phyloP scores from a whole-genome alignment of 2,888 invertebrate genomes.

The Rhamphomyia laevipes region DNA sequence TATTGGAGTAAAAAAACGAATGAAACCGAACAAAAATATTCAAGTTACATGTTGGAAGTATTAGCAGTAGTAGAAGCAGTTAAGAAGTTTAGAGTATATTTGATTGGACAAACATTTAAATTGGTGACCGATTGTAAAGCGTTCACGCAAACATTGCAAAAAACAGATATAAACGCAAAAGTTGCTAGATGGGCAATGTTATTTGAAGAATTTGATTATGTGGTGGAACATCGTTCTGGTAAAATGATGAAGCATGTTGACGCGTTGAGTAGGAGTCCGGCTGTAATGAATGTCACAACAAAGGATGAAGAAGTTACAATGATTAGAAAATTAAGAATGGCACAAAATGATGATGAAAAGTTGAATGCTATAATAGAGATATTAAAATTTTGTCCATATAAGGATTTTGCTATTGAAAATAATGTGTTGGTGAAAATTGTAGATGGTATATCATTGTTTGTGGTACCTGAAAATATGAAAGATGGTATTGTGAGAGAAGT shows the following conservation, averaged over 20 bases:
- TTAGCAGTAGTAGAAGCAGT: slow-evolving; percentile 11
- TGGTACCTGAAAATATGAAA: slow-evolving; percentile 14
- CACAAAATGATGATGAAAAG: slow-evolving; percentile 8
- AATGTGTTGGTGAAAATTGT: neutral
- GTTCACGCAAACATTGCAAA: slow-evolving; percentile 9
- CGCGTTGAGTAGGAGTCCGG: slow-evolving; percentile 16
- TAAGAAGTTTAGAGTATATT: slow-evolving; percentile 19
- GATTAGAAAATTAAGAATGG: slow-evolving; percentile 1
- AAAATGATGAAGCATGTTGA: slow-evolving; percentile 17
- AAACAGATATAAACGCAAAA: slow-evolving; percentile 11
- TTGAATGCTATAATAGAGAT: slow-evolving; percentile 4
- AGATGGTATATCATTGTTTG: slow-evolving; percentile 7
- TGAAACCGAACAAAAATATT: slow-evolving; percentile 1
- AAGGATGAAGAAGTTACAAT: neutral
- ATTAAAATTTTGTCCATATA: neutral
- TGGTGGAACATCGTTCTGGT: slow-evolving; percentile 16
- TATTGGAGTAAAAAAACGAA: neutral
- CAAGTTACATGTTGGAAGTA: slow-evolving; percentile 8
- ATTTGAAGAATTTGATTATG: slow-evolving; percentile 16
- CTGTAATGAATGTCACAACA: slow-evolving; percentile 3
- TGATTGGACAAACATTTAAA: slow-evolving; percentile 14
- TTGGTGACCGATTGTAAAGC: slow-evolving; percentile 14
- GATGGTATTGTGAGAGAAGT: slow-evolving; percentile 10
- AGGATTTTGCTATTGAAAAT: neutral
- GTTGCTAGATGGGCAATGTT: slow-evolving; percentile 17